These are phyloP conservation scores for Halcyon senegalensis DNA, from an alignment of 2,113 vertebrate species.

Conservation along the genomic window DNA sequence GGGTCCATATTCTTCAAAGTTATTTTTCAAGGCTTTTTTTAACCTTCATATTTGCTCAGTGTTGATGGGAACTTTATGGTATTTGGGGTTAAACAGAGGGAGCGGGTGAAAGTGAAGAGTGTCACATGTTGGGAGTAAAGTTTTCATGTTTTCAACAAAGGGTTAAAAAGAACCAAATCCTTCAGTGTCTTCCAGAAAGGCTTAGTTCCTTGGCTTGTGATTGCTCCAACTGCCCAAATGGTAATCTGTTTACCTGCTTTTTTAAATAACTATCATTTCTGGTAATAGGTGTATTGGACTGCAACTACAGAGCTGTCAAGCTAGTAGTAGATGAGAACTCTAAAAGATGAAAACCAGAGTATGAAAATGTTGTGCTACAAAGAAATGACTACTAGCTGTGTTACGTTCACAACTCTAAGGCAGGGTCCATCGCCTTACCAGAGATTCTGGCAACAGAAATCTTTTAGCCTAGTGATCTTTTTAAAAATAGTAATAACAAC, in stretches of 20 bases:
- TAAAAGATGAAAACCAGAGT: not conserved
- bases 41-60: not conserved
- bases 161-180: not conserved
- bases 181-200: not conserved
- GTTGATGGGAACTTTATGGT: not conserved
- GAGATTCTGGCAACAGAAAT: not conserved
- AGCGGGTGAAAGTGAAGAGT: not conserved
- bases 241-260: not conserved
- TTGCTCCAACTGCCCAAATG: not conserved
- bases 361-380: not conserved
- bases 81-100: not conserved
- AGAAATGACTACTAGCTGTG: not conserved
- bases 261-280: not conserved
- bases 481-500: not conserved
- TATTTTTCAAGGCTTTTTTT: not conserved
- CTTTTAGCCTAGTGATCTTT: not conserved
- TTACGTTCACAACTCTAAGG: not conserved
- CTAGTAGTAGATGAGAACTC: not conserved
- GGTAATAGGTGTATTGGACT: not conserved
- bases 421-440: not conserved
- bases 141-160: not conserved
- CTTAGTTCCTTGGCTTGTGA: not conserved
- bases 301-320: not conserved
- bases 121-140: not conserved
- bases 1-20: not conserved